These are phyloP conservation scores for Campoplex capitator DNA, from an alignment of 2,888 invertebrate genomes.

Conservation along the genomic window DNA sequence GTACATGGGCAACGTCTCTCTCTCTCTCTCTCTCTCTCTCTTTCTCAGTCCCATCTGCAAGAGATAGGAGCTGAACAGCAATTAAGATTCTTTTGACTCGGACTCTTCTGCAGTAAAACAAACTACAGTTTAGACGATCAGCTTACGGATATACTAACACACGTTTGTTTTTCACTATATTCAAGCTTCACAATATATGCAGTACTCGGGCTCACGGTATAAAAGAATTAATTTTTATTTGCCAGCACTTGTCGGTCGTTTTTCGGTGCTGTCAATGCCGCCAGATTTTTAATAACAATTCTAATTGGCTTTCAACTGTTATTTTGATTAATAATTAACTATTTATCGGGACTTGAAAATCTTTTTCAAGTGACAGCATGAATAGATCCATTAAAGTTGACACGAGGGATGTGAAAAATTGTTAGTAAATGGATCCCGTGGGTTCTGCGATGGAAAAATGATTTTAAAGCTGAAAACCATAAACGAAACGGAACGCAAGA, in stretches of 20 bases:
- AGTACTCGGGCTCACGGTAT: neutral
- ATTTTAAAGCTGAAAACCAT: conserved; percentile 41
- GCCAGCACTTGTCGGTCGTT: neutral
- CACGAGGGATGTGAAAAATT: neutral
- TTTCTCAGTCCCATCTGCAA: neutral
- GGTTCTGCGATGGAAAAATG: neutral
- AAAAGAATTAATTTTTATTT: no score
- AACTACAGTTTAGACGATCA: conserved; percentile 70
- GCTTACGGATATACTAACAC: conserved; percentile 69
- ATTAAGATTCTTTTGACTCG: conserved; percentile 60
- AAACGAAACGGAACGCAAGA: conserved; percentile 41
- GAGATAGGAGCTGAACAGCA: conserved; percentile 60
- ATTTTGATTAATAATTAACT: conserved; percentile 24
- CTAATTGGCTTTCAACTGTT: neutral
- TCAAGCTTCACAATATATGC: conserved; percentile 68
- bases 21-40: no score
- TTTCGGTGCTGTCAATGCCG: neutral
- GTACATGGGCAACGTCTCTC: conserved; percentile 17
- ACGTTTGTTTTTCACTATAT: conserved; percentile 12
- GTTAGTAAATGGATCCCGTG: conserved; percentile 27
- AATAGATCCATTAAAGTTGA: neutral
- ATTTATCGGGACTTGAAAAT: neutral
- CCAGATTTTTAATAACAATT: neutral
- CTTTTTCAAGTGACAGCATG: neutral
- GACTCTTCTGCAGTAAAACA: conserved; percentile 71